These are phyloP conservation scores for Gobionotothen gibberifrons DNA, from an alignment of 2,797 vertebrate species.

Conservation along the genomic window DNA sequence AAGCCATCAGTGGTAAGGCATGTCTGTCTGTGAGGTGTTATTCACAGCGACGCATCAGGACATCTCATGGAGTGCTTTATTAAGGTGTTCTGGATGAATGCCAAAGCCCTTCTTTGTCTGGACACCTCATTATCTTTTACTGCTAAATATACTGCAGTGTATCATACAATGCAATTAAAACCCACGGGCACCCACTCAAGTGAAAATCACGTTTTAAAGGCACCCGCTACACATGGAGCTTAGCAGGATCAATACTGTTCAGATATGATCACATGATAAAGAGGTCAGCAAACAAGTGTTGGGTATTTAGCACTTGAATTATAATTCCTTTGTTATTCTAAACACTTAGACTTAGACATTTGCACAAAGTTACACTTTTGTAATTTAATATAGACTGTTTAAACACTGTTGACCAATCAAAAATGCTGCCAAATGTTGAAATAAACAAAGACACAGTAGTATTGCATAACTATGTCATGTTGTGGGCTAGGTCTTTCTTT, in stretches of 20 bases:
- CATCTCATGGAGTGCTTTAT: conserved; percentile 40
- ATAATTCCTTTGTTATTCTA: too few relatives aligned
- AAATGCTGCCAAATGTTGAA: too few relatives aligned
- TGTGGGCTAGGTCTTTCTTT: too few relatives aligned
- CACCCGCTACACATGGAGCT: neutral
- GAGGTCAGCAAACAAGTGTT: too few relatives aligned
- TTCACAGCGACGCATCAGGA: conserved; percentile 7
- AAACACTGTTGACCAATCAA: too few relatives aligned
- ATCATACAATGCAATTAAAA: neutral
- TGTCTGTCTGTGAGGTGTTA: neutral
- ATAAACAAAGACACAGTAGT: too few relatives aligned
- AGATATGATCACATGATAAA: neutral
- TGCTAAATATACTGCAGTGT: conserved; percentile 1
- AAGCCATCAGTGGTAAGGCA: neutral
- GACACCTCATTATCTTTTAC: conserved; percentile 16
- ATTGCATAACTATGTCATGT: too few relatives aligned
- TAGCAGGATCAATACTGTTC: neutral
- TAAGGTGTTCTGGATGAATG: conserved; percentile 19
- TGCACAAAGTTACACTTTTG: too few relatives aligned
- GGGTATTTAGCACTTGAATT: too few relatives aligned
- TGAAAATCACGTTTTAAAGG: neutral
- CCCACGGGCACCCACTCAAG: neutral
- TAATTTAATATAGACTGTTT: too few relatives aligned
- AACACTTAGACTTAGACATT: too few relatives aligned
- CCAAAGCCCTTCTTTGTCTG: conserved; percentile 45